Evolutionary conservation across 2,113 vertebrate species (phyloP).

Genomic region (human): DNA sequence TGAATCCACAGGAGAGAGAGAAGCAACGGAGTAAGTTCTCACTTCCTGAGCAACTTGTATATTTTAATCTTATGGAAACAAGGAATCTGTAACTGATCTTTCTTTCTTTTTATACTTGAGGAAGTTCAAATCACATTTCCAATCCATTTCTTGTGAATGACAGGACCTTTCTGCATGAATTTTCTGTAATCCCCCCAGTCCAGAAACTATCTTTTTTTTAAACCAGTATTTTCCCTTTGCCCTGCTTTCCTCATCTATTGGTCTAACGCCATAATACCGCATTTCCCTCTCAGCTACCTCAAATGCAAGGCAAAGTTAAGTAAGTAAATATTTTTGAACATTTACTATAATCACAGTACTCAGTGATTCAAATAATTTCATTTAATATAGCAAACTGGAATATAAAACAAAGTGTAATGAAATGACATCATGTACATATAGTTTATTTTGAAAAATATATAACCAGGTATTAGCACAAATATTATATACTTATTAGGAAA

Average conservation of each 20-base stretch:
- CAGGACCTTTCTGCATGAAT: not conserved
- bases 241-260: slow-evolving; percentile 14
- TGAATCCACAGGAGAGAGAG: not conserved
- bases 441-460: not conserved
- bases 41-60: not conserved
- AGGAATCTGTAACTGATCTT: not conserved
- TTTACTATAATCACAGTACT: not conserved
- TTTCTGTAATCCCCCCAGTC: not conserved
- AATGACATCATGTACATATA: not conserved
- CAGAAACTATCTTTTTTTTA: not conserved
- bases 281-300: not conserved
- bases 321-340: not conserved
- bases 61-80: not conserved
- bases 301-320: not conserved
- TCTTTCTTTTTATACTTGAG: not conserved
- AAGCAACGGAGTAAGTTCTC: not conserved
- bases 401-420: slow-evolving; percentile 11
- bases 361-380: slow-evolving; percentile 23
- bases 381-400: not conserved
- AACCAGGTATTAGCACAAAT: slow-evolving; percentile 1
- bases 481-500: slow-evolving; percentile 27
- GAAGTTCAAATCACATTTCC: slow-evolving; percentile 28
- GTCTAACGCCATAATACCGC: not conserved
- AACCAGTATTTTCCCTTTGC: not conserved
- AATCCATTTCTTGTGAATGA: not conserved